Conservation (phyloP, 1,140 invertebrate genomes). For the Acromyrmex echinatior region DNA sequence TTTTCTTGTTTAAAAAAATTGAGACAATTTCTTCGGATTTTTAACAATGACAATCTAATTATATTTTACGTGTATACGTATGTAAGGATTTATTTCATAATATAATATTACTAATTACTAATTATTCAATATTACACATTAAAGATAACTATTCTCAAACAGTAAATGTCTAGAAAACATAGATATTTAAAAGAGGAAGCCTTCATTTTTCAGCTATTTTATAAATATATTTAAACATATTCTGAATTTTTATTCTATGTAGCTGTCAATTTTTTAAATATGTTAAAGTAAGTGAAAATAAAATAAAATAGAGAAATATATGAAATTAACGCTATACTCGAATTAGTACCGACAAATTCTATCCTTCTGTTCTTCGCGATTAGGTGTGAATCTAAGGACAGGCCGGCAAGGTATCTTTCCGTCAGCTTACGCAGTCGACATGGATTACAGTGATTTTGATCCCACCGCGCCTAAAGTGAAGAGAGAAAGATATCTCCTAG, state of each 20-base stretch:
- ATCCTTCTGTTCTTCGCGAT: conserved; percentile 3
- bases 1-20: background rate
- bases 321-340: background rate
- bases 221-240: conserved; percentile 1
- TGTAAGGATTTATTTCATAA: background rate
- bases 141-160: background rate
- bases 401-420: conserved; percentile 98
- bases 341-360: background rate
- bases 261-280: background rate
- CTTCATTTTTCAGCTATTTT: background rate
- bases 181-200: background rate
- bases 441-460: conserved; percentile 98
- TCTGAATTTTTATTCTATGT: background rate
- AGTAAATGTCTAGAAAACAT: background rate
- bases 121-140: background rate
- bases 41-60: background rate
- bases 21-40: background rate
- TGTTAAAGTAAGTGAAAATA: background rate
- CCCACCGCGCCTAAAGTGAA: conserved; percentile 94
- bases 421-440: conserved; percentile 97
- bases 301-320: background rate
- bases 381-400: conserved; percentile 97
- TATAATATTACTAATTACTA: background rate
- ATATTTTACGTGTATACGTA: background rate
- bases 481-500: conserved; percentile 95